phyloP scores from a whole-genome alignment of 1,140 invertebrate species.

The Manduca sexta region DNA sequence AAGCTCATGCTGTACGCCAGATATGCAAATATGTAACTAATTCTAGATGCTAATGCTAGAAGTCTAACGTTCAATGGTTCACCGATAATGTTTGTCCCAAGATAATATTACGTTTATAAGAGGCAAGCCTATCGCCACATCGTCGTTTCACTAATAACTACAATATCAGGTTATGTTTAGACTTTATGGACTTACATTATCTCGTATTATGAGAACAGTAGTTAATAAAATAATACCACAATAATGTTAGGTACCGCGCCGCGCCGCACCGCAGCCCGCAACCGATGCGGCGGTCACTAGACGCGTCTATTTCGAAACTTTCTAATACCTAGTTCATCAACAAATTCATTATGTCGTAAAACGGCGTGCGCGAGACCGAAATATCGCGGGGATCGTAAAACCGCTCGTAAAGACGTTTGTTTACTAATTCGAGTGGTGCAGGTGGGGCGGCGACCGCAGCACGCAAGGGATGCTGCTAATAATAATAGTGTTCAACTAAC shows the following conservation, averaged over 20 bases:
- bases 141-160: no score
- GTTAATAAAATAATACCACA: constrained; percentile 6
- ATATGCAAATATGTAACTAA: no score
- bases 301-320: constrained; percentile 65
- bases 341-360: constrained; percentile 73
- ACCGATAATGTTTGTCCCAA: no score
- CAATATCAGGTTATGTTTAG: no score
- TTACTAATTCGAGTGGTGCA: constrained; percentile 71
- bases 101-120: no score
- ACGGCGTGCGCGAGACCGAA: constrained; percentile 64
- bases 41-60: no score
- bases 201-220: constrained; percentile 1
- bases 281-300: constrained; percentile 37
- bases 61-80: no score
- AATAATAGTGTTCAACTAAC: constrained; percentile 42
- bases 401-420: constrained; percentile 70
- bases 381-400: constrained; percentile 69
- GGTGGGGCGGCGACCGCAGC: constrained; percentile 43
- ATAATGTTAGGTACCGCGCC: constrained; percentile 4
- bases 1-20: no score
- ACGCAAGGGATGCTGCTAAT: constrained; percentile 54
- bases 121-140: no score
- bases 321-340: constrained; percentile 71
- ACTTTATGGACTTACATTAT: no score
- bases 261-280: not conserved